Evolutionary conservation across 1,140 invertebrate species (phyloP), one percentile per base, ranked within the genome.

Genomic region (Leptinotarsa lineolata): DNA sequence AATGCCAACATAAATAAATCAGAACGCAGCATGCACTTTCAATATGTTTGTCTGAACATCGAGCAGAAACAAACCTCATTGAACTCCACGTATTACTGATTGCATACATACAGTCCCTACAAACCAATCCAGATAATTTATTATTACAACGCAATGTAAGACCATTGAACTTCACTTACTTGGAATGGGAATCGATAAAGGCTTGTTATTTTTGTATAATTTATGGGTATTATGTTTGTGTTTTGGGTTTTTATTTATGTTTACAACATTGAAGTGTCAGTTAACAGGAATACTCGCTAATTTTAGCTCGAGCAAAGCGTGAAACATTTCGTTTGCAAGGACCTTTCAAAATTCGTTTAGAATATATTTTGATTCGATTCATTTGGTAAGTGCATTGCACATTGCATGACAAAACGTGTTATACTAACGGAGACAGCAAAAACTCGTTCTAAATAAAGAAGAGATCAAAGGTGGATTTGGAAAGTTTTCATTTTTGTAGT

Each of bases 161-260:
- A 54, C 48, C 48, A 18, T 54, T 54, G 48, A 54, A 54, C 48
- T 18, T 54, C n/a, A 54, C 48, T 18, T 54, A 54, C n/a, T 54
- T 18, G 48, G 15, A 54, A 18, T 18, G 48, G n/a, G 16, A 54
- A 54, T 54, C 48, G 48, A 54, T 54, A 54, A 54, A 54, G 30
- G 16, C 48, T 16, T 54, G 48, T 18, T 16, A 54, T 54, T 54
- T 54, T 54, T 18, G 48, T 54, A 54, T 54, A 54, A 54, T 54
- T 54, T n/a, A 39, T 39, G 30, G 8, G 30, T 39, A 39, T 39
- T 39, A n/a, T 54, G n/a, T 54, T 54, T 54, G n/a, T 54, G 48
- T 54, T 54, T 54, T 54, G 48, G 16, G 15, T 16, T 54, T 54
- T 16, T 16, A 54, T 54, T 54, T 54, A 54, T 54, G n/a, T 54